phyloP scores from a whole-genome alignment of 2,888 invertebrate species.

The Pecten maximus region DNA sequence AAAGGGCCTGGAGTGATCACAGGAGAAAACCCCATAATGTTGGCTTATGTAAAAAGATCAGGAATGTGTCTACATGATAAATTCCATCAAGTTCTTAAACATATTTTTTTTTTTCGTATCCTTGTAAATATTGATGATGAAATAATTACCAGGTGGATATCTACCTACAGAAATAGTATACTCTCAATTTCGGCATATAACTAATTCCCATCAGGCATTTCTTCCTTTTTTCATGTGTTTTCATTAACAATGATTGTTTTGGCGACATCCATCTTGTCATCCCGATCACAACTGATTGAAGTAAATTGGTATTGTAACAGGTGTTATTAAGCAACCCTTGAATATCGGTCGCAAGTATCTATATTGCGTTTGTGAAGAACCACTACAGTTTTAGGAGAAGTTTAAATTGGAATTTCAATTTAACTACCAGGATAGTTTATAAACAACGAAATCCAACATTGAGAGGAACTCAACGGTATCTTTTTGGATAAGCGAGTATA shows the following conservation, averaged over 20 bases:
- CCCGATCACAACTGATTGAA: not conserved
- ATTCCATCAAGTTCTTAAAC: not conserved
- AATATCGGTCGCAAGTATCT: too few species aligned
- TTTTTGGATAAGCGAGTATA: too few species aligned
- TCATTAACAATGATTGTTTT: not conserved
- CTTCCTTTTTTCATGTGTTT: too few species aligned
- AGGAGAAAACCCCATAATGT: not conserved
- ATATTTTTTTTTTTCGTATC: not conserved
- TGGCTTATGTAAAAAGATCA: not conserved
- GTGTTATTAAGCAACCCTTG: too few species aligned
- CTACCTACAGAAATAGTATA: not conserved
- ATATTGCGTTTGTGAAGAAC: too few species aligned
- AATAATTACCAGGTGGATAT: not conserved
- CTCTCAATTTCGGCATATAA: not conserved
- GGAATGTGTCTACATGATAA: too few species aligned
- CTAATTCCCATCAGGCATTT: not conserved
- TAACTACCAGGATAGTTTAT: too few species aligned
- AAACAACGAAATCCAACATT: too few species aligned
- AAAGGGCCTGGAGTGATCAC: too few species aligned
- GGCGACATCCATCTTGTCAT: not conserved
- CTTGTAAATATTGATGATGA: not conserved
- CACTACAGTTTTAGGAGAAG: not conserved
- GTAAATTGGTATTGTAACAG: too few species aligned
- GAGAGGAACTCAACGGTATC: too few species aligned
- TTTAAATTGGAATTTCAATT: not conserved